A percentile compares a stretch with the other conserved stretches of the same genome.
Conservation (phyloP, 2,113 vertebrate species). For the Anolis sagrei region DNA sequence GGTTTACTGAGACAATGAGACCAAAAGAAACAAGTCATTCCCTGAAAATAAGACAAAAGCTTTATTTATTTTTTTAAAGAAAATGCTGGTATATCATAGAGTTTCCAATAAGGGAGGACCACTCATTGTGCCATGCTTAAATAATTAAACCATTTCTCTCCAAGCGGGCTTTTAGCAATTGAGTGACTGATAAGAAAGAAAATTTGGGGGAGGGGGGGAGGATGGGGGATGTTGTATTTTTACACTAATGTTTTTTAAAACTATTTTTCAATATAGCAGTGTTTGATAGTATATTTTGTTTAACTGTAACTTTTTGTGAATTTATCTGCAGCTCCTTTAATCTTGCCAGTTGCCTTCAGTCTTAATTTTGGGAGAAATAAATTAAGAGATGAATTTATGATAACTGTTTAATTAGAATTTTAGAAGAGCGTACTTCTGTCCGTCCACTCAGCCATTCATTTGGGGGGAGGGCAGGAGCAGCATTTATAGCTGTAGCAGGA, state of each 20-base stretch:
- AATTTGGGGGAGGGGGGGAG: no score
- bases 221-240: no score
- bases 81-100: neutral
- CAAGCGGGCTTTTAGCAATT: no score
- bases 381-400: neutral
- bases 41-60: neutral
- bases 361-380: neutral
- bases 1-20: rapidly evolving
- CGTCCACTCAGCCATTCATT: neutral
- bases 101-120: neutral
- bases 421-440: no score
- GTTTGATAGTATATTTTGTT: no score
- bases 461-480: neutral
- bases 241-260: no score
- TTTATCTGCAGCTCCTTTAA: no score
- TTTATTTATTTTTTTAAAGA: neutral
- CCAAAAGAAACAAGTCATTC: neutral
- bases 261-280: no score
- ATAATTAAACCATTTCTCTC: no score
- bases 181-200: no score
- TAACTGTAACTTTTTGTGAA: no score
- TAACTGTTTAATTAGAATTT: neutral
- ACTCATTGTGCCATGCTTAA: neutral
- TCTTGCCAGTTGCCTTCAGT: no score
- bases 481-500: neutral